These are phyloP conservation scores for Ochropacha duplaris DNA, from an alignment of 2,888 invertebrate species.

Conservation along the genomic window DNA sequence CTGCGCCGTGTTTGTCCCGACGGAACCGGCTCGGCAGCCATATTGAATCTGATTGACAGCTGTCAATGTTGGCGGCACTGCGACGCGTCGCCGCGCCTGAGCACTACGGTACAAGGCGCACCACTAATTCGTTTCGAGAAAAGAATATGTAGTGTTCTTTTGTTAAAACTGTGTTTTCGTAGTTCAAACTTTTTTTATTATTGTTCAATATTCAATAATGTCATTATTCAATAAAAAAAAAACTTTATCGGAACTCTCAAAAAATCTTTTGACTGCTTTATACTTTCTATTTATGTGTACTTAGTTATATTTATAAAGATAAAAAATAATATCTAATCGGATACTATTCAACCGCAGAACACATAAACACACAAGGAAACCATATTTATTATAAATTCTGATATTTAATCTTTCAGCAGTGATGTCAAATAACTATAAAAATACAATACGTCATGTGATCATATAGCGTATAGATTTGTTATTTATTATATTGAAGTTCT, in stretches of 20 bases:
- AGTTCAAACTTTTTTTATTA: conserved; percentile 7
- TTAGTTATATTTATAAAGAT: not conserved
- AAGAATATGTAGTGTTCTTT: conserved; percentile 25
- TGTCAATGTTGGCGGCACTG: conserved; percentile 81
- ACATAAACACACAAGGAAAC: not conserved
- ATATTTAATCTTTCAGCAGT: not conserved
- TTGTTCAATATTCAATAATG: not conserved
- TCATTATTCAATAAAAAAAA: no score
- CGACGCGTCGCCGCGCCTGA: conserved; percentile 78
- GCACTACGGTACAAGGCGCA: conserved; percentile 49
- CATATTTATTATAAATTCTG: not conserved
- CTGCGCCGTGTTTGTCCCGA: conserved; percentile 43
- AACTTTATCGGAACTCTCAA: no score
- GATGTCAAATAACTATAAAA: not conserved
- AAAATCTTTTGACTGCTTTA: no score
- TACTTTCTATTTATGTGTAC: no score
- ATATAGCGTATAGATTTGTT: no score
- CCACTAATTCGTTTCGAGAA: conserved; percentile 65
- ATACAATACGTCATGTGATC: no score
- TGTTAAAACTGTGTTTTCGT: conserved; percentile 15
- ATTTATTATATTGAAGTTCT: no score
- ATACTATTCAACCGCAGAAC: not conserved
- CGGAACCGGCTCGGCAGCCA: conserved; percentile 75
- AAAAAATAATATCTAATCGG: not conserved
- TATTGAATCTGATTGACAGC: conserved; percentile 82